Evolutionary conservation across 2,113 vertebrate species (phyloP).

Genomic region (Urocolius indicus): DNA sequence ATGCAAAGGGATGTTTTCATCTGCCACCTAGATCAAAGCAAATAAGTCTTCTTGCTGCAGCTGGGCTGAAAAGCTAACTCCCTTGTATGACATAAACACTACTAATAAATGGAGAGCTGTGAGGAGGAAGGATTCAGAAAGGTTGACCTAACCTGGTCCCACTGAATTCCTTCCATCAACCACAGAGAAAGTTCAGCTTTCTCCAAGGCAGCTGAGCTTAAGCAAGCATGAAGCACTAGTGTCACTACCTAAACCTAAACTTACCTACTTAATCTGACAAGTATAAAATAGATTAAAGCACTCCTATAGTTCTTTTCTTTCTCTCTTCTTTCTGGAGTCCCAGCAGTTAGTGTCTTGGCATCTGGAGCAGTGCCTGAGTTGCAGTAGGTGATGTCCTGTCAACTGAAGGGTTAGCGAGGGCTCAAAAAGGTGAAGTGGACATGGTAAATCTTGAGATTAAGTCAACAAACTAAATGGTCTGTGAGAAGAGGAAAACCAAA

Average conservation of each 20-base stretch:
- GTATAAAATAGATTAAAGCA: not conserved
- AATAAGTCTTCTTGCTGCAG: not conserved
- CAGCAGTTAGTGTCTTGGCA: not conserved
- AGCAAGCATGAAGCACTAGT: not conserved
- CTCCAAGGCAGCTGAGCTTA: not conserved
- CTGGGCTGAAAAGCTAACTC: not conserved
- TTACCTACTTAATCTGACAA: not conserved
- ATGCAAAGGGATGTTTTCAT: not conserved
- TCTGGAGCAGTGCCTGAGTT: not conserved
- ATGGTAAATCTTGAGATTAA: not conserved
- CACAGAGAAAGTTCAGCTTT: not conserved
- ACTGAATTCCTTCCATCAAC: not conserved
- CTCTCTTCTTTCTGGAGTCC: not conserved
- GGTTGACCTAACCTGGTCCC: not conserved
- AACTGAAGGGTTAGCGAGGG: not conserved
- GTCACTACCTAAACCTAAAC: not conserved
- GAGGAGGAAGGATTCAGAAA: not conserved
- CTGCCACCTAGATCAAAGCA: not conserved
- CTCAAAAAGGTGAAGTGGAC: not conserved
- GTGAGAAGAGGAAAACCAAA: not conserved
- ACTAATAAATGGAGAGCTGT: not conserved
- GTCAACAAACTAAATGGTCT: not conserved
- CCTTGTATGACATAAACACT: not conserved
- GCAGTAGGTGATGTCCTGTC: not conserved
- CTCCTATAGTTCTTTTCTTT: not conserved